phyloP scores from a whole-genome alignment of 1,140 invertebrate species.

The Teleopsis dalmanni region DNA sequence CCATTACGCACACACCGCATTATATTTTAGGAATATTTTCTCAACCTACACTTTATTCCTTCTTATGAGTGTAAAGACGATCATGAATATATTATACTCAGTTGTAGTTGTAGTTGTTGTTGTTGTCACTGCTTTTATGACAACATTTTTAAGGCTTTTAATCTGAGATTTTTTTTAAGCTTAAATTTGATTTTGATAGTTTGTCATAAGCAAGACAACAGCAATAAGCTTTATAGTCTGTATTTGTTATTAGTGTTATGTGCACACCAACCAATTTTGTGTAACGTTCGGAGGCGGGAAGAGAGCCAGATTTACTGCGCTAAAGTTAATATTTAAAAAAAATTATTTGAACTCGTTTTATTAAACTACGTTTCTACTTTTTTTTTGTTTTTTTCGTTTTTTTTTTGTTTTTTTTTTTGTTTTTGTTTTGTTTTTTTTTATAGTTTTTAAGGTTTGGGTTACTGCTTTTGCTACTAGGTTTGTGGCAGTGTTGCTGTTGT shows the following conservation, averaged over 20 bases:
- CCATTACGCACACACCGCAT: too few relatives aligned
- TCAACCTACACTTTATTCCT: too few relatives aligned
- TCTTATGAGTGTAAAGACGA: too few relatives aligned
- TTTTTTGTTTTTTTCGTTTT: constrained; percentile 12
- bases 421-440: not conserved
- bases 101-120: too few relatives aligned
- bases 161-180: constrained; percentile 1
- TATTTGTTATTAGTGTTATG: not conserved
- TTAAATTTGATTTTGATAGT: constrained; percentile 3
- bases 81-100: too few relatives aligned
- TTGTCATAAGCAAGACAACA: not conserved
- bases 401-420: constrained; percentile 15
- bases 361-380: constrained; percentile 8
- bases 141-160: not conserved
- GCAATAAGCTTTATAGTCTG: not conserved
- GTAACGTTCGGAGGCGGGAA: not conserved
- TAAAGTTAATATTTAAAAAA: not conserved
- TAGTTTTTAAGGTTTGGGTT: too few relatives aligned
- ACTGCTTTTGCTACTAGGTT: not conserved
- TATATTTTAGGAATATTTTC: too few relatives aligned
- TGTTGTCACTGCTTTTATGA: not conserved
- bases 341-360: constrained; percentile 4
- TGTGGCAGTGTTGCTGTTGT: not conserved
- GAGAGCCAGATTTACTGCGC: too few relatives aligned
- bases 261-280: not conserved